phyloP scores from a whole-genome alignment of 30 jellyfish, hydroid and myxozoan genomes.

The Aurelia aurita region DNA sequence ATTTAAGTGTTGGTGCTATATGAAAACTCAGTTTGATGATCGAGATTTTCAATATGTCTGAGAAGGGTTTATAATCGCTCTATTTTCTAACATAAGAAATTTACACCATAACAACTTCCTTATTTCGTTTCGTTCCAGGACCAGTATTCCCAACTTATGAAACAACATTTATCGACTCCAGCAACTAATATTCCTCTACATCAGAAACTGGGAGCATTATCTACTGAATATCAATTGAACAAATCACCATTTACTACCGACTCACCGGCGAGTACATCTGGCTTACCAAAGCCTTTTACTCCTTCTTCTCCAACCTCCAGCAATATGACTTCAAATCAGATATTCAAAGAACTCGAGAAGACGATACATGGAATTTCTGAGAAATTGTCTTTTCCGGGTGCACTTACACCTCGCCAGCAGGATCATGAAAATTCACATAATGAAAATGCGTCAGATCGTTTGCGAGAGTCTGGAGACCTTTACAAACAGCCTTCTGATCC shows the following conservation, averaged over 20 bases:
- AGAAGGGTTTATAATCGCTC: too few relatives aligned
- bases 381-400: conserved; percentile 57
- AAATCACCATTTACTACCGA: background rate
- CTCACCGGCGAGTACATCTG: background rate
- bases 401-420: background rate
- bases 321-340: conserved; percentile 3
- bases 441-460: background rate
- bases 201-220: background rate
- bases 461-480: background rate
- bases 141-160: conserved; percentile 31
- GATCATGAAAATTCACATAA: too few relatives aligned
- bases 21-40: too few relatives aligned
- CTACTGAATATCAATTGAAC: background rate
- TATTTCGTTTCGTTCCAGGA: conserved; percentile 14
- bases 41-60: too few relatives aligned
- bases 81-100: too few relatives aligned
- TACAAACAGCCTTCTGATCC: background rate
- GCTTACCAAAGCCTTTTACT: background rate
- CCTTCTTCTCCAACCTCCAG: conserved; percentile 1
- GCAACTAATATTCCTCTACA: background rate
- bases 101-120: too few relatives aligned
- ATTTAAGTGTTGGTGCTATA: too few relatives aligned
- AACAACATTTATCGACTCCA: conserved; percentile 2
- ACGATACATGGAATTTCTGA: conserved; percentile 55
- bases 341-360: conserved; percentile 55